A percentile compares a stretch with the other conserved stretches of the same genome.
Conservation (phyloP, 1,140 invertebrate species). For the Eueides isabella region DNA sequence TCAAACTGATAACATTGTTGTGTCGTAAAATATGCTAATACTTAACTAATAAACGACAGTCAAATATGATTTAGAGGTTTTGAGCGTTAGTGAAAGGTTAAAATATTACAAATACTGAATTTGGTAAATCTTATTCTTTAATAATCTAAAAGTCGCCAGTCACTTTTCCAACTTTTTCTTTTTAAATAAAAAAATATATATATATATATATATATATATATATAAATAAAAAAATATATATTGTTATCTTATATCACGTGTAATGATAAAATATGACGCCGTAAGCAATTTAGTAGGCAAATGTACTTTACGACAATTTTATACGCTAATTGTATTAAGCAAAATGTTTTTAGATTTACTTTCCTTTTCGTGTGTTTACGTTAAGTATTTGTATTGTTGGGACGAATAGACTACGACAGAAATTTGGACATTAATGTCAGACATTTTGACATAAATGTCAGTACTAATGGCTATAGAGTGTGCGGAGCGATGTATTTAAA, state of each 20-base stretch:
- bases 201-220: neutral
- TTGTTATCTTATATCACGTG: neutral
- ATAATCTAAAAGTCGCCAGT: neutral
- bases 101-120: neutral
- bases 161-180: neutral
- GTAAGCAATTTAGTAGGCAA: conserved; percentile 14
- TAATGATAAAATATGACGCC: neutral
- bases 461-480: too few relatives aligned
- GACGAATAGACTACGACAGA: too few relatives aligned
- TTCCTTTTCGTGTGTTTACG: conserved; percentile 32
- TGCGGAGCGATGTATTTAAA: too few relatives aligned
- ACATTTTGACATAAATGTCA: too few relatives aligned
- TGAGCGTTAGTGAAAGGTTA: neutral
- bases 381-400: conserved; percentile 20
- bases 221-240: neutral
- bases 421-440: too few relatives aligned
- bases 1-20: neutral
- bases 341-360: conserved; percentile 29
- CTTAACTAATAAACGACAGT: neutral
- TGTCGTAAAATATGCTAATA: neutral
- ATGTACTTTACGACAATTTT: conserved; percentile 30
- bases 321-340: conserved; percentile 33
- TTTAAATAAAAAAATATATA: neutral
- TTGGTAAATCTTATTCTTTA: neutral
- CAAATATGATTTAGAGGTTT: neutral